Evolutionary conservation across 2,888 invertebrate species (phyloP), one percentile per base, ranked within the genome.

Genomic region (Hybos culiciformis): DNA sequence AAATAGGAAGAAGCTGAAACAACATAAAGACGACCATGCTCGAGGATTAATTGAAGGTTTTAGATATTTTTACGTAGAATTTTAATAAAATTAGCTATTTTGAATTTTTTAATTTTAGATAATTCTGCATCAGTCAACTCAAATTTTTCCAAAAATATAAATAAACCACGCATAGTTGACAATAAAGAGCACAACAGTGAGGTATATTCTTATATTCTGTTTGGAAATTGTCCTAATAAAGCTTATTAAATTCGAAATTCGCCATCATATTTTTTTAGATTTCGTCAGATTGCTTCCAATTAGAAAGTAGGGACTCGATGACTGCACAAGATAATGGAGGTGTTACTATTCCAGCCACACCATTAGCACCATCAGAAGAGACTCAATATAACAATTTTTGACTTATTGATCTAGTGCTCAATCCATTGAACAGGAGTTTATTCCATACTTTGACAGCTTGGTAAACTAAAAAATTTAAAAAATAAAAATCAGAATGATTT

Each of bases 251-350:
- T 14, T 17, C 20, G 15, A 29, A 29, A 21, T 20, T 15, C 14
- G 19, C 15, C 14, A 9, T 38, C 8, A 11, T 37, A 41, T 34
- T 15, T 33, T 43, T 43, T 0, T 29, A 63, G 61, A 57, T 58
- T 31, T 64, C 62, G 3, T 57, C 57, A 0, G 63, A 64, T 47
- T 61, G 62, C 37, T 64, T 63, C 43, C 46, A 63, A 1, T 43
- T 62, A 39, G 62, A 63, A 44, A 62, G 62, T 46, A 56, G 60
- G 1, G 63, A 63, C 48, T 63, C 63, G 1, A 48, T 63, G 42
- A 59, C 59, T 5, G 62, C 61, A 46, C 61, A 63, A 4, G 62
- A 63, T 37, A 63, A 62, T 3, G 63, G 63, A 12, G 63, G 63
- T 4, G 62, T 64, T 0, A 64, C 63, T 4, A 64, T 64, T 51